Evolutionary conservation across 1,140 invertebrate genomes (phyloP).

Genomic region (Megalopta genalis): DNA sequence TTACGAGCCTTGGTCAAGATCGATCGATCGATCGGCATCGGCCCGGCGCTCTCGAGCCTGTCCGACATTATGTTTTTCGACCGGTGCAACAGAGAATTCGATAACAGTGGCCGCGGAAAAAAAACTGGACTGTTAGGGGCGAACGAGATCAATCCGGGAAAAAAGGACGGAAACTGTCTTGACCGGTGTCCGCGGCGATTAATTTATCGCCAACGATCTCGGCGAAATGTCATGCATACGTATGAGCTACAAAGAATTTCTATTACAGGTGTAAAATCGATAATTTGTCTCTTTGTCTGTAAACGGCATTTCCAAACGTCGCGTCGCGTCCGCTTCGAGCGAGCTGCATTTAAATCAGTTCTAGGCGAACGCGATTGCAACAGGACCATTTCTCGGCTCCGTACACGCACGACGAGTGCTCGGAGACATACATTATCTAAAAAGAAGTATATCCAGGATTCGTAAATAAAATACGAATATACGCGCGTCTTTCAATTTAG

Average conservation of each 20-base stretch:
- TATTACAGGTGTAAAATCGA: constrained; percentile 15
- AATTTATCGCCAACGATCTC: constrained; percentile 18
- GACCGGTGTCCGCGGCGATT: constrained; percentile 7
- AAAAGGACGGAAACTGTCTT: no score
- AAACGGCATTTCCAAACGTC: not conserved
- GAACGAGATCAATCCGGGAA: not conserved
- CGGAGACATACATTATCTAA: not conserved
- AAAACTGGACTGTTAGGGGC: not conserved
- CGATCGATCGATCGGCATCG: constrained; percentile 42
- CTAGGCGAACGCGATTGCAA: not conserved
- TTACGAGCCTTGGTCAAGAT: constrained; percentile 25
- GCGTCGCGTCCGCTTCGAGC: not conserved
- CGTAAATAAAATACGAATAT: no score
- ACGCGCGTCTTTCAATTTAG: no score
- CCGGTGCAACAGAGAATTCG: constrained; percentile 25
- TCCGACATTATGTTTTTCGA: constrained; percentile 28
- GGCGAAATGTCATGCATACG: not conserved
- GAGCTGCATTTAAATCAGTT: not conserved
- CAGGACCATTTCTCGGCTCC: no score
- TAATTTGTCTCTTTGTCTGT: not conserved
- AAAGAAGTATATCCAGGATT: no score
- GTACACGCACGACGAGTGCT: not conserved
- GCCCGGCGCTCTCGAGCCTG: constrained; percentile 4
- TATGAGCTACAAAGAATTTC: constrained; percentile 3
- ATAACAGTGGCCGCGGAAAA: not conserved